Conservation (phyloP, 2,113 vertebrate genomes). For the Passerina amoena region DNA sequence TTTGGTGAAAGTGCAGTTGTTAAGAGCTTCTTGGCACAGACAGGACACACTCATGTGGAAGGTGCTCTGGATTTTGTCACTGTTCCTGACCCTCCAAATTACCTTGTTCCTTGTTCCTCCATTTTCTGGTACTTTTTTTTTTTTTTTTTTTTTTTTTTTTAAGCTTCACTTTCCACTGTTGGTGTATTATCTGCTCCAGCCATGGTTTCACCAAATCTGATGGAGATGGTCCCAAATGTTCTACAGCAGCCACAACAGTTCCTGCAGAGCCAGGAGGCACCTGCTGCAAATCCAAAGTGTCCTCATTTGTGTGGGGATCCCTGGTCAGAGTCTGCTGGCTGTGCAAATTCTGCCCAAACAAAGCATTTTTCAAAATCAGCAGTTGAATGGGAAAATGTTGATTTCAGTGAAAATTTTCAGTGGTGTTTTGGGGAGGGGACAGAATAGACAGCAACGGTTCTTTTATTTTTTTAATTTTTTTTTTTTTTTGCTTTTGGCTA, state of each 20-base stretch:
- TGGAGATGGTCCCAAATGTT: neutral
- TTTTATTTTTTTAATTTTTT: neutral
- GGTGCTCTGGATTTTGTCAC: neutral
- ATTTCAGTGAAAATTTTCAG: neutral
- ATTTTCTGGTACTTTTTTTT: neutral
- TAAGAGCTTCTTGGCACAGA: neutral
- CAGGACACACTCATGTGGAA: neutral
- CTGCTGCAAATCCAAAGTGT: neutral
- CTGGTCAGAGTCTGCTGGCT: neutral
- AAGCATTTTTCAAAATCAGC: neutral
- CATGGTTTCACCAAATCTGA: neutral
- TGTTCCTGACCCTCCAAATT: neutral
- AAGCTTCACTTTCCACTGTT: neutral
- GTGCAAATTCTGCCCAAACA: neutral
- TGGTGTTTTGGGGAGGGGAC: neutral
- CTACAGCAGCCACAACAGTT: neutral
- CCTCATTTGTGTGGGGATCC: neutral
- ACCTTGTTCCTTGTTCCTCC: neutral
- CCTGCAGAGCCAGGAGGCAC: neutral
- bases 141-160: neutral
- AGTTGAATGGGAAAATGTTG: neutral
- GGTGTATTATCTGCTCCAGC: neutral
- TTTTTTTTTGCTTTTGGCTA: neutral
- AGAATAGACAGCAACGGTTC: neutral
- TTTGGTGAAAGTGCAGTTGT: neutral